Evolutionary conservation across 2,888 invertebrate species (phyloP), one percentile per base, ranked within the genome.

Genomic region (Conchocele bisecta): DNA sequence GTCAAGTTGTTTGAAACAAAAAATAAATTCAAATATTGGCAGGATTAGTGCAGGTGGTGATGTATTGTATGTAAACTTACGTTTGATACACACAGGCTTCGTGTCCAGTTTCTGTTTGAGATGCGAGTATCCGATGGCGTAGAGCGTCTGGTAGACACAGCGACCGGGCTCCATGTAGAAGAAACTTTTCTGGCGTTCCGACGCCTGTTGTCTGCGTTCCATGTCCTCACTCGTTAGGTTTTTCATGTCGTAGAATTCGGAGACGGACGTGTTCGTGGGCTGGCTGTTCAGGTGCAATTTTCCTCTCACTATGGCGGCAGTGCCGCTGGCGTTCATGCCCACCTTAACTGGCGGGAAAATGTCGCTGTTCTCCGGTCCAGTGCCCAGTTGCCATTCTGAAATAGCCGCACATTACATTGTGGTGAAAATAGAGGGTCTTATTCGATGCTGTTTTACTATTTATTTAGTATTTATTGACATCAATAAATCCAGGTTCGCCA

Each of bases 381-480:
- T 68, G 9, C 81, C 83, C 39, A 84, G 67, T 28, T 74, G 60
- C 83, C 82, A 82, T 61, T 82, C 83, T 84, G 59, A 29, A 64
- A 61, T n/a, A n/a, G n/a, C n/a, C n/a, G n/a, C n/a, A n/a, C n/a
- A n/a, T n/a, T n/a, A n/a, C n/a, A n/a, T n/a, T n/a, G n/a, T n/a
- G n/a, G n/a, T n/a, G n/a, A n/a, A n/a, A n/a, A n/a, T n/a, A n/a
- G n/a, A n/a, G n/a, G n/a, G n/a, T n/a, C n/a, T n/a, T n/a, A n/a
- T n/a, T n/a, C n/a, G n/a, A n/a, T n/a, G n/a, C n/a, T n/a, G n/a
- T n/a, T n/a, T n/a, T n/a, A n/a, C n/a, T n/a, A n/a, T n/a, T n/a
- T n/a, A n/a, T n/a, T n/a, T n/a, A n/a, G n/a, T n/a, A n/a, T n/a
- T n/a, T n/a, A n/a, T n/a, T n/a, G n/a, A n/a, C n/a, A n/a, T n/a